Percentiles rank a stretch among this genome's conserved stretches.
These are phyloP conservation scores for Anthoptus insignis DNA, from an alignment of 2,888 invertebrate genomes.

Conservation along the genomic window DNA sequence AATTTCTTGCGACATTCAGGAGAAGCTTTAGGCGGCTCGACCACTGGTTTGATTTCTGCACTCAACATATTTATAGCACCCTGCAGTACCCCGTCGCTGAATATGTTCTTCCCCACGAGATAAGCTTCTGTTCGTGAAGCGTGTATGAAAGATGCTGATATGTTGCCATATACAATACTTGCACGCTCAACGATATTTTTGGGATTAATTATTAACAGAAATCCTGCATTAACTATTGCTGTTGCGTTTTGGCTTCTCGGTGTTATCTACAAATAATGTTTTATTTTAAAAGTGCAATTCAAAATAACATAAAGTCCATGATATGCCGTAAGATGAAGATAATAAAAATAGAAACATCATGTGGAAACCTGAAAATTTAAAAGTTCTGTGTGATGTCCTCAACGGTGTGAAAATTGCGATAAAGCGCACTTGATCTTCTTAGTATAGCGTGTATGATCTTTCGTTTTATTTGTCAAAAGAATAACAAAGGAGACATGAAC, in stretches of 20 bases:
- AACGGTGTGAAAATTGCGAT: too few relatives aligned
- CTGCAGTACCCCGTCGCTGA: constrained; percentile 72
- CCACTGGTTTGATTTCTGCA: constrained; percentile 88
- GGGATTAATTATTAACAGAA: constrained; percentile 84
- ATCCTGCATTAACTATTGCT: constrained; percentile 92
- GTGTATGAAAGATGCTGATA: constrained; percentile 85
- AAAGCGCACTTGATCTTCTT: too few relatives aligned
- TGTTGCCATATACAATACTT: constrained; percentile 89
- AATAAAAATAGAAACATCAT: too few relatives aligned
- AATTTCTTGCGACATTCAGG: constrained; percentile 90
- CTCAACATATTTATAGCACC: constrained; percentile 83
- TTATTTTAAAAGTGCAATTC: too few relatives aligned
- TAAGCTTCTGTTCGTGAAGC: constrained; percentile 87
- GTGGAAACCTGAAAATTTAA: too few relatives aligned
- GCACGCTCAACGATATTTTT: constrained; percentile 68
- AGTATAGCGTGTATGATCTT: too few relatives aligned
- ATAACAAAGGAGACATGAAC: too few relatives aligned
- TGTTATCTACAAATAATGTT: too few relatives aligned
- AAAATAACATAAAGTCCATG: too few relatives aligned
- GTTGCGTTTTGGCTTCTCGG: constrained; percentile 92
- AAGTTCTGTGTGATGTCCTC: too few relatives aligned
- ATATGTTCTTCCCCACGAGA: constrained; percentile 74
- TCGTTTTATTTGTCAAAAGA: too few relatives aligned
- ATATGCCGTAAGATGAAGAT: too few relatives aligned
- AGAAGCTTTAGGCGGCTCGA: constrained; percentile 88